Conservation (phyloP, 2,113 vertebrate species). For the Hippocampus barbouri region DNA sequence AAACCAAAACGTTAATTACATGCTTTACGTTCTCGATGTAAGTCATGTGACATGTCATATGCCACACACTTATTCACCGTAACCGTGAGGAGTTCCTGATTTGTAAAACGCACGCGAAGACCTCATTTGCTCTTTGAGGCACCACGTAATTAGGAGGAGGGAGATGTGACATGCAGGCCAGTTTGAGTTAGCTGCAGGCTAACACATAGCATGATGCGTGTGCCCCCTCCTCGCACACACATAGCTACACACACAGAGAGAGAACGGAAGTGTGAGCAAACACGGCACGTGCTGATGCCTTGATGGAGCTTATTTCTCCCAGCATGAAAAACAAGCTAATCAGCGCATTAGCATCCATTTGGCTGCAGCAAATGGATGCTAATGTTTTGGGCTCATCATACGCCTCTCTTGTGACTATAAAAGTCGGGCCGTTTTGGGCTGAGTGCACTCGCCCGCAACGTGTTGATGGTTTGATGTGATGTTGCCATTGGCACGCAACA, state of each 20-base stretch:
- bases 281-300: neutral
- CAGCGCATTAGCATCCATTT: slow-evolving; percentile 10
- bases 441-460: neutral
- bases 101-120: neutral
- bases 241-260: neutral
- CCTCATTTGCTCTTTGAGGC: neutral
- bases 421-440: neutral
- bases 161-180: neutral
- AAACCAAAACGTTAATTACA: no score
- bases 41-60: no score
- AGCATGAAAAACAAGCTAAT: slow-evolving; percentile 8
- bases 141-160: neutral
- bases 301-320: slow-evolving; percentile 2
- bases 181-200: neutral
- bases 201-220: neutral
- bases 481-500: neutral
- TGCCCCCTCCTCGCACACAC: neutral
- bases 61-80: no score
- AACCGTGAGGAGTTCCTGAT: neutral
- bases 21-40: no score
- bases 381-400: neutral
- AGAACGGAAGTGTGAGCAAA: no score
- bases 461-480: neutral
- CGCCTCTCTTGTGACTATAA: neutral
- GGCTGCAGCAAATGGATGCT: slow-evolving; percentile 3